phyloP scores from a whole-genome alignment of 2,113 vertebrate species.

The Dipodomys merriami region DNA sequence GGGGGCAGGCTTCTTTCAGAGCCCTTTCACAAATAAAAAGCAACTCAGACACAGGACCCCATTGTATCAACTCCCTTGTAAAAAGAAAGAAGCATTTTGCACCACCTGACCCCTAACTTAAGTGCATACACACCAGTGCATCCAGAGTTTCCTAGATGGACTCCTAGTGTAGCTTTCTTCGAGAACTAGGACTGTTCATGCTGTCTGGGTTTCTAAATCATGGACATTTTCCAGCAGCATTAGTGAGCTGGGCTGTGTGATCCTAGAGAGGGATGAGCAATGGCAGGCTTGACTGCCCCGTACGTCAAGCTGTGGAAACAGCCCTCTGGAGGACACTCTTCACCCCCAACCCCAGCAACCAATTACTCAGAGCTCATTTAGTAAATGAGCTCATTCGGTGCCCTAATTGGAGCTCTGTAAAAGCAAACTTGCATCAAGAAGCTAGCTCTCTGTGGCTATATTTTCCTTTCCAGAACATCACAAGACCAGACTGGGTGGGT shows the following conservation, averaged over 20 bases:
- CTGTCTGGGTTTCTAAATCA: constrained; percentile 12
- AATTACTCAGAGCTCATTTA: constrained; percentile 75
- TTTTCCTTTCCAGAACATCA: neutral
- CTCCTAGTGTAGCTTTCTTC: neutral
- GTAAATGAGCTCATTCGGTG: constrained; percentile 70
- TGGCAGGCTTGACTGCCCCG: constrained; percentile 46
- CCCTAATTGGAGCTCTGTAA: constrained; percentile 56
- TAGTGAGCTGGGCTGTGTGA: neutral
- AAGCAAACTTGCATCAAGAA: constrained; percentile 48
- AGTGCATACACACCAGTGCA: neutral
- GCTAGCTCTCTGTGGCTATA: neutral
- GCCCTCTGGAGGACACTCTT: constrained; percentile 52
- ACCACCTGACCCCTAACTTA: neutral
- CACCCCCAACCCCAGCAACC: constrained; percentile 67
- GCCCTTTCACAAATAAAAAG: neutral
- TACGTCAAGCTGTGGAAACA: constrained; percentile 45
- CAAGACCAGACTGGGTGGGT: neutral
- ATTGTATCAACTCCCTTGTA: neutral
- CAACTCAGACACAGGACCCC: neutral
- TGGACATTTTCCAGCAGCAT: constrained; percentile 23
- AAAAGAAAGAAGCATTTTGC: neutral
- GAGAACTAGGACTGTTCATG: constrained; percentile 3
- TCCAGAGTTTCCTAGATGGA: neutral
- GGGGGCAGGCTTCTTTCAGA: neutral
- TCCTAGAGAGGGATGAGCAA: constrained; percentile 41